Evolutionary conservation across 1,140 invertebrate species (phyloP).

Genomic region (Drosophila sproati): DNA sequence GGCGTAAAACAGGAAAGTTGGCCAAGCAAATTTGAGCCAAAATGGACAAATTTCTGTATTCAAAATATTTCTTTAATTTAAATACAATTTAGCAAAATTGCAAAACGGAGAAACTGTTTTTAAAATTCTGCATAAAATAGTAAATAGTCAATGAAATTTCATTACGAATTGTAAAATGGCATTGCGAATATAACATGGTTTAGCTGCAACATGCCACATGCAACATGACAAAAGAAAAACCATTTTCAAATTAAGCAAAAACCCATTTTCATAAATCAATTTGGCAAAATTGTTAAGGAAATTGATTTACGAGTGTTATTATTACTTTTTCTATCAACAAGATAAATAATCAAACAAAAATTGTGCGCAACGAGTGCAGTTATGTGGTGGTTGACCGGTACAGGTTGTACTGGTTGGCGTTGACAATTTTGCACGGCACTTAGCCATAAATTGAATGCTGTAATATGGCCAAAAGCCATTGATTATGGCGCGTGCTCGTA

Average conservation of each 20-base stretch:
- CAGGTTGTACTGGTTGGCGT: constrained; percentile 50
- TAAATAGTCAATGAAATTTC: too few species aligned
- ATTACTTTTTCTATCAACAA: too few species aligned
- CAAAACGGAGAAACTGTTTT: too few species aligned
- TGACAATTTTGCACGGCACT: constrained; percentile 50
- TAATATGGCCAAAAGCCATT: constrained; percentile 23
- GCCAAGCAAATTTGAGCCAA: too few species aligned
- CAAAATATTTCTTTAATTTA: too few species aligned
- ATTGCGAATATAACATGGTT: not conserved
- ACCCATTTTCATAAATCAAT: constrained; percentile 21
- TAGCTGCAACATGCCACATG: not conserved
- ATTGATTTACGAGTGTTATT: constrained; percentile 20
- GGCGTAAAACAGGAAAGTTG: not conserved
- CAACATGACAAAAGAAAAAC: constrained; percentile 5
- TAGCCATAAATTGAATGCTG: constrained; percentile 41
- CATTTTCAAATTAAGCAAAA: constrained; percentile 31
- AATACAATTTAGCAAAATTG: too few species aligned
- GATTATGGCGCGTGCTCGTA: constrained; percentile 65
- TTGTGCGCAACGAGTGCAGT: not conserved
- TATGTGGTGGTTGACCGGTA: constrained; percentile 1
- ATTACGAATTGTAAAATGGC: constrained; percentile 3
- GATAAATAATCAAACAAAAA: too few species aligned
- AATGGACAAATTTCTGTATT: too few species aligned
- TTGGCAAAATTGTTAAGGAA: constrained; percentile 21
- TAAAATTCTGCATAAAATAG: too few species aligned